These are phyloP conservation scores for Meda fulgida DNA, from an alignment of 2,797 vertebrate species.

Conservation along the genomic window DNA sequence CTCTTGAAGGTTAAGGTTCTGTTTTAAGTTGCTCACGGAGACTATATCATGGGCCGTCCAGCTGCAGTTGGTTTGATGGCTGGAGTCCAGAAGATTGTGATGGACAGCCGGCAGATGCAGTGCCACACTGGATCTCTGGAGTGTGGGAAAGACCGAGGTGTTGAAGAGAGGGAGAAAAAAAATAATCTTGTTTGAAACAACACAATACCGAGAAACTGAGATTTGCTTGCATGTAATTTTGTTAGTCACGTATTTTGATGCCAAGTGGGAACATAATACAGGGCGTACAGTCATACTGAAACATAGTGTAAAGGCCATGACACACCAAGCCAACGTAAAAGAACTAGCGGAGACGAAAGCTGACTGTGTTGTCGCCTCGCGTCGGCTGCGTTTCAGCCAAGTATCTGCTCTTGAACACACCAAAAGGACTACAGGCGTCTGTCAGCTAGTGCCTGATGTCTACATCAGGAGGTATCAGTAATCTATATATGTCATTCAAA, in stretches of 20 bases:
- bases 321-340: neutral
- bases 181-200: neutral
- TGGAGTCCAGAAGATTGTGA: conserved; percentile 23
- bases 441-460: neutral
- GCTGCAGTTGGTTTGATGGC: conserved; percentile 1
- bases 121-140: neutral
- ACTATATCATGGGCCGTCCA: neutral
- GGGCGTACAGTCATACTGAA: neutral
- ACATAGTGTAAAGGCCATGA: neutral
- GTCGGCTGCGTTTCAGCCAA: neutral
- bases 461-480: neutral
- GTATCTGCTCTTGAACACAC: neutral
- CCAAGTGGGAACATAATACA: neutral
- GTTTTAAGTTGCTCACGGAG: neutral
- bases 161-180: neutral
- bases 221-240: conserved; percentile 11
- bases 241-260: conserved; percentile 11
- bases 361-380: neutral
- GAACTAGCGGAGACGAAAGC: neutral
- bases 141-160: conserved; percentile 23
- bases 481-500: neutral
- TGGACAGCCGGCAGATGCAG: conserved; percentile 26
- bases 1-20: conserved; percentile 9
- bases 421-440: neutral
- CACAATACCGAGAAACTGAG: neutral